Evolutionary conservation across 2,113 vertebrate species (phyloP), one percentile per base, ranked within the genome.

Genomic region (Pseudolaguvia tuberculata): DNA sequence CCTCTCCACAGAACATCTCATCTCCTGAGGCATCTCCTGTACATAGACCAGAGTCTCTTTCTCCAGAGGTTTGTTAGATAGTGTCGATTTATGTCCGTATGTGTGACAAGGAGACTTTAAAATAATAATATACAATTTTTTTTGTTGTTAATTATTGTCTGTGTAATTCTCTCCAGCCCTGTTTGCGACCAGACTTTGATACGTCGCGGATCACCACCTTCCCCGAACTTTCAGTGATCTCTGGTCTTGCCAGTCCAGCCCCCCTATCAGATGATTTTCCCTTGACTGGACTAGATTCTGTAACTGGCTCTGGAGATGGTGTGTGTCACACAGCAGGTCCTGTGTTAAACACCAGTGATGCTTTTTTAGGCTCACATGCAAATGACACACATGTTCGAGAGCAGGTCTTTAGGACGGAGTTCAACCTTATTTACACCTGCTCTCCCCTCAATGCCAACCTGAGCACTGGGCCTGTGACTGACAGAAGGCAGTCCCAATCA

Each of bases 391-490:
- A 91, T 81, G 93, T 84, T 85, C 91, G 93, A 77, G 96, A 99
- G 80, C 95, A 95, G 91, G 90, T 93, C 70, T 97, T 98, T 90
- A 94, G 94, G 93, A 98, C 96, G 91, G 97, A 99, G 88, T 99
- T 99, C 88, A 98, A 96, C 88, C 93, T 99, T 86, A 99, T 99
- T 91, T 99, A 99, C 86, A 95, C 96, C 87, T 99, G 96, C 87
- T 99, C 97, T 47, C 97, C 97, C 58, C 80, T 98, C 91, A 99
- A 98, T 29, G 93, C 97, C 83, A 98, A 97, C 92, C 74, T 92
- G 82, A 89, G 89, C 63, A 88, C 87, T 77, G 91, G 93, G 0
- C 88, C 92, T 77, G 84, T 88, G 66, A 87, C 86, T 2, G 96
- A 96, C 21, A 92, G 90, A 79, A 94, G 92, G 77, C 90, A 89